Conservation (phyloP, 2,888 invertebrate genomes). For the Abrostola triplasia region DNA sequence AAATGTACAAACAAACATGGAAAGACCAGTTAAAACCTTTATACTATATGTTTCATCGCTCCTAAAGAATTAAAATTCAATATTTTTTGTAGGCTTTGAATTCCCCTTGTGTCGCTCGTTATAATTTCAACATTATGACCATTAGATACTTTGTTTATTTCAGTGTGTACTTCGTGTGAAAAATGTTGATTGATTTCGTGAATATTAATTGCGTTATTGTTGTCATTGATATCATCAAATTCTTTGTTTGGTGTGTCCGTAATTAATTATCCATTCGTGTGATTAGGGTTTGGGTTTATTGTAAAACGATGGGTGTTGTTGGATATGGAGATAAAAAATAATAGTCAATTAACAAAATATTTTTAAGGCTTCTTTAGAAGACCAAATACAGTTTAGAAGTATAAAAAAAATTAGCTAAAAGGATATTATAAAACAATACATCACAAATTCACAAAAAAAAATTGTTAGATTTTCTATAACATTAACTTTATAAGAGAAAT, state of each 20-base stretch:
- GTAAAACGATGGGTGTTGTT: slow-evolving; percentile 6
- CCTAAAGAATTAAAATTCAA: slow-evolving; percentile 41
- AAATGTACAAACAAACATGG: too few species aligned
- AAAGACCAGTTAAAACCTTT: too few species aligned
- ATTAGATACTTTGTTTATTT: slow-evolving; percentile 43
- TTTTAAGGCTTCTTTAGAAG: too few species aligned
- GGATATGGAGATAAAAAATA: neutral
- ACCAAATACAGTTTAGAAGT: neutral
- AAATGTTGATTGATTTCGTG: slow-evolving; percentile 49
- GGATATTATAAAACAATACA: too few species aligned
- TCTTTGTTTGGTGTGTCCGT: slow-evolving; percentile 9
- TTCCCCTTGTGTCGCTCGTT: slow-evolving; percentile 18
- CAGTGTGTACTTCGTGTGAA: slow-evolving; percentile 30
- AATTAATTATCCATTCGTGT: neutral
- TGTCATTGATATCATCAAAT: slow-evolving; percentile 26
- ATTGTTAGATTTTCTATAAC: slow-evolving; percentile 25
- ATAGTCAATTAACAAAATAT: neutral
- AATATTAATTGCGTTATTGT: slow-evolving; percentile 27
- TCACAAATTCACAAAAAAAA: too few species aligned
- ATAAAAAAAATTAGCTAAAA: neutral
- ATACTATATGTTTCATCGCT: slow-evolving; percentile 38
- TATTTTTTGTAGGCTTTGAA: slow-evolving; percentile 33
- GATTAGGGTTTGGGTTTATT: neutral
- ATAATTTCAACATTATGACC: slow-evolving; percentile 38
- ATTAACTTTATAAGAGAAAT: slow-evolving; percentile 30